phyloP scores from a whole-genome alignment of 2,113 vertebrate genomes.

The Rhinogobius similis region DNA sequence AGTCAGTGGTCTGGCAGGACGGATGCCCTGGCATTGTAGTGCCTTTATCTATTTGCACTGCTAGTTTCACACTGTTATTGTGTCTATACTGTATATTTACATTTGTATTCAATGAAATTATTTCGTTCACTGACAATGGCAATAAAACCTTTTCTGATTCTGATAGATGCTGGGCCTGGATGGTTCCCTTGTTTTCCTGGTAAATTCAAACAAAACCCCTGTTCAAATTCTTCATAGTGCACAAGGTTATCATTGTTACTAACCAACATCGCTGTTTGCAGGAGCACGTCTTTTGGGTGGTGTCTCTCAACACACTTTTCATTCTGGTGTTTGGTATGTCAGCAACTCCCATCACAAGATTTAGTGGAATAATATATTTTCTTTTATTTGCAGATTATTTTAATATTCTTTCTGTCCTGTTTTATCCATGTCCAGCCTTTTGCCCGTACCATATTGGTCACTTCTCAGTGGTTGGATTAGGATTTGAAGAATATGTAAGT shows the following conservation, averaged over 20 bases:
- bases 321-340: conserved; percentile 95
- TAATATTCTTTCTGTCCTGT: conserved; percentile 4
- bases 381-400: background rate
- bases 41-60: too few species aligned
- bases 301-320: conserved; percentile 95
- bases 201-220: conserved; percentile 54
- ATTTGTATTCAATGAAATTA: too few species aligned
- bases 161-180: conserved; percentile 98
- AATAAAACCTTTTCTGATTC: too few species aligned
- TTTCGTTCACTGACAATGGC: too few species aligned
- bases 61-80: too few species aligned
- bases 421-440: conserved; percentile 80
- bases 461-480: conserved; percentile 93
- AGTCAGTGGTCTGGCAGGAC: too few species aligned
- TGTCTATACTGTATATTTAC: too few species aligned
- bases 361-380: background rate
- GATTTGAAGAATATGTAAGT: conserved; percentile 96
- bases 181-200: conserved; percentile 94
- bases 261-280: conserved; percentile 44
- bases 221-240: background rate
- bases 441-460: conserved; percentile 97
- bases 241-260: background rate
- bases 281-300: conserved; percentile 99
- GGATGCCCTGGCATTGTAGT: too few species aligned
- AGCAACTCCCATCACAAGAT: background rate